These are phyloP conservation scores for Takifugu flavidus DNA, from an alignment of 2,113 vertebrate genomes.

Conservation along the genomic window DNA sequence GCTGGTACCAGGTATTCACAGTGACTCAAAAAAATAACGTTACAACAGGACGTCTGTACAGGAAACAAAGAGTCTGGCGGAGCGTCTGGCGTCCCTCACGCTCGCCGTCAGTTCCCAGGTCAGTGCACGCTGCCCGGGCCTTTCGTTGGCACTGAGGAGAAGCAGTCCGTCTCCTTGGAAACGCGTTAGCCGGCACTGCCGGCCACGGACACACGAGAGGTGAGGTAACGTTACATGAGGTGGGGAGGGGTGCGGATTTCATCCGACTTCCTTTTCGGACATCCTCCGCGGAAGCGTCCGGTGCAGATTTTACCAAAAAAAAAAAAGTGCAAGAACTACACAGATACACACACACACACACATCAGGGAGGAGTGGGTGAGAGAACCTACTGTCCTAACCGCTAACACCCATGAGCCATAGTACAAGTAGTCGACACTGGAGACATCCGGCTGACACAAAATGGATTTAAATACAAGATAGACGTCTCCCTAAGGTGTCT, in stretches of 20 bases:
- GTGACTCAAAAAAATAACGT: slow-evolving; percentile 77
- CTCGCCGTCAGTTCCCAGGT: slow-evolving; percentile 28
- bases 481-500: slow-evolving; percentile 43
- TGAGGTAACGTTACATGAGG: slow-evolving; percentile 60
- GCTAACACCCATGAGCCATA: slow-evolving; percentile 45
- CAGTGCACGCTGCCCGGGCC: slow-evolving; percentile 55
- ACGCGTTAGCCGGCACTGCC: slow-evolving; percentile 26
- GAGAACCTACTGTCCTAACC: slow-evolving; percentile 36
- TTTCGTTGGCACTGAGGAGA: slow-evolving; percentile 64
- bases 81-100: slow-evolving; percentile 52
- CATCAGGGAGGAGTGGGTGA: slow-evolving; percentile 41
- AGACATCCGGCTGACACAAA: slow-evolving; percentile 51
- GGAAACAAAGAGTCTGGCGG: slow-evolving; percentile 53
- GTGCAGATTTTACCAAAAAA: slow-evolving; percentile 35
- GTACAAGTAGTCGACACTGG: slow-evolving; percentile 11
- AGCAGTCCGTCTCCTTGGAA: slow-evolving; percentile 42
- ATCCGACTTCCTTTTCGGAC: slow-evolving; percentile 11
- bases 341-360: slow-evolving; percentile 37
- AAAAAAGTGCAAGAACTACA: slow-evolving; percentile 58
- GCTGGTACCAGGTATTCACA: slow-evolving; percentile 83
- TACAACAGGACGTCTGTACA: slow-evolving; percentile 71
- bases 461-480: slow-evolving; percentile 54
- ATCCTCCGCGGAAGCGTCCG: slow-evolving; percentile 33
- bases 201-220: slow-evolving; percentile 44
- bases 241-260: slow-evolving; percentile 41